A percentile compares a stretch with the other conserved stretches of the same genome.
Evolutionary conservation across 2,888 invertebrate genomes (phyloP).

Genomic region (Thumatha senex): DNA sequence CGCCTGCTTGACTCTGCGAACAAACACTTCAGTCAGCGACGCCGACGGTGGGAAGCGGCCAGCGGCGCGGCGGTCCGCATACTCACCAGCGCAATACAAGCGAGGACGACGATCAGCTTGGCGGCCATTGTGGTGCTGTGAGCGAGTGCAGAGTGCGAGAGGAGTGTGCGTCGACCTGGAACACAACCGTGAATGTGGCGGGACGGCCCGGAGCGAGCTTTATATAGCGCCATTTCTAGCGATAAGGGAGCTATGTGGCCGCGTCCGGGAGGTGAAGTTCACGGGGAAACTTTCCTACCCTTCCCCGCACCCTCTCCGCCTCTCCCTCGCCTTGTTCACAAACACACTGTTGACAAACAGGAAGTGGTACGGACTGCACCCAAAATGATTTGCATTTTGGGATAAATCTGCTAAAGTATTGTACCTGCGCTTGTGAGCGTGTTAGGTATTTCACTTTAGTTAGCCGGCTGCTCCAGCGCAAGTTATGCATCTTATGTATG

Average conservation of each 20-base stretch:
- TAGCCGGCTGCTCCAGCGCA: too few species aligned
- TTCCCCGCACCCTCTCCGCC: not conserved
- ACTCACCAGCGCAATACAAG: conserved; percentile 71
- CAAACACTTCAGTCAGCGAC: not conserved
- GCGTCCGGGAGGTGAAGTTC: conserved; percentile 13
- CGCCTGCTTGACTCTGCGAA: conserved; percentile 50
- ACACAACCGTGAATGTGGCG: conserved; percentile 47
- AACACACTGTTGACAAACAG: conserved; percentile 10
- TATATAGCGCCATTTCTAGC: conserved; percentile 27
- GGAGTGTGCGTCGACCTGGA: conserved; percentile 36
- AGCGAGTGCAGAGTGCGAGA: conserved; percentile 13
- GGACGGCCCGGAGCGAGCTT: conserved; percentile 20
- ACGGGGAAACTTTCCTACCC: conserved; percentile 26
- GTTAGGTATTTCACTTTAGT: too few species aligned
- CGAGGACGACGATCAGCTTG: conserved; percentile 59
- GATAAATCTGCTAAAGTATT: too few species aligned
- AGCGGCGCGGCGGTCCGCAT: not conserved
- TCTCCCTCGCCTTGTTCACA: conserved; percentile 29
- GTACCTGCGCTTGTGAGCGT: too few species aligned
- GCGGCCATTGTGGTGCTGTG: conserved; percentile 49
- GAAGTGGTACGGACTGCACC: too few species aligned
- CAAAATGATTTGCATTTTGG: too few species aligned
- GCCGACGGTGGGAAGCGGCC: not conserved
- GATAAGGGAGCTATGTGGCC: conserved; percentile 20
- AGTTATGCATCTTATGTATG: too few species aligned